Evolutionary conservation across 2,113 vertebrate species (phyloP).

Genomic region (Nibea coibor): DNA sequence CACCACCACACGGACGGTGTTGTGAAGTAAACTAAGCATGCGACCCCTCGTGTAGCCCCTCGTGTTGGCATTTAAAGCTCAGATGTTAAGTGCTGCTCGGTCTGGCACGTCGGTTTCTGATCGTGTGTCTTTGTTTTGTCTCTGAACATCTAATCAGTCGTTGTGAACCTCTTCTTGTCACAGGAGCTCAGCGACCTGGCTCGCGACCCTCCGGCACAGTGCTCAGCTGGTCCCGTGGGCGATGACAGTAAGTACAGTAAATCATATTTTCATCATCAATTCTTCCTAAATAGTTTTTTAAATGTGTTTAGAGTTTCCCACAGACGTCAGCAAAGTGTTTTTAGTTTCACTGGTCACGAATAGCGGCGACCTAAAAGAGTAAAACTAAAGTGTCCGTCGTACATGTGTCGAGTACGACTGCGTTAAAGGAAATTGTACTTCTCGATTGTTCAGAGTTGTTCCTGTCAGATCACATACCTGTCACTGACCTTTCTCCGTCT

Average conservation of each 20-base stretch:
- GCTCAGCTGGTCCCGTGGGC: conserved; percentile 85
- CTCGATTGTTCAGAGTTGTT: conserved; percentile 1
- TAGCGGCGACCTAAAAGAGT: neutral
- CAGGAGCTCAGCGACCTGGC: conserved; percentile 86
- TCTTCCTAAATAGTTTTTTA: too few relatives aligned
- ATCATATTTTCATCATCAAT: too few relatives aligned
- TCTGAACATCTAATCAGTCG: conserved; percentile 27
- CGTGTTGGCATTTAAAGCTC: neutral
- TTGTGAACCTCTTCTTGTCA: conserved; percentile 24
- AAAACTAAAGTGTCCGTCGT: neutral
- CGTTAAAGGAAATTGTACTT: neutral
- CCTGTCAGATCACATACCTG: conserved; percentile 37
- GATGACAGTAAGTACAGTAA: conserved; percentile 81
- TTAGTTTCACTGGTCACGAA: neutral
- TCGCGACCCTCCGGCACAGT: conserved; percentile 86
- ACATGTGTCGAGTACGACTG: too few relatives aligned
- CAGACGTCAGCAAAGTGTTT: too few relatives aligned
- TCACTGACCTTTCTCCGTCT: neutral
- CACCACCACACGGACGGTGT: neutral
- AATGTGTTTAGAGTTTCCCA: too few relatives aligned
- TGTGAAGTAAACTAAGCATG: conserved; percentile 13
- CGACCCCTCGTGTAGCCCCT: conserved; percentile 8
- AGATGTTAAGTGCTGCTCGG: conserved; percentile 9
- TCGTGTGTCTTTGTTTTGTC: neutral
- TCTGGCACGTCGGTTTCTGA: too few relatives aligned